Evolutionary conservation across 2,797 vertebrate genomes (phyloP), one percentile per base, ranked within the genome.

Genomic region (Silurus aristotelis): DNA sequence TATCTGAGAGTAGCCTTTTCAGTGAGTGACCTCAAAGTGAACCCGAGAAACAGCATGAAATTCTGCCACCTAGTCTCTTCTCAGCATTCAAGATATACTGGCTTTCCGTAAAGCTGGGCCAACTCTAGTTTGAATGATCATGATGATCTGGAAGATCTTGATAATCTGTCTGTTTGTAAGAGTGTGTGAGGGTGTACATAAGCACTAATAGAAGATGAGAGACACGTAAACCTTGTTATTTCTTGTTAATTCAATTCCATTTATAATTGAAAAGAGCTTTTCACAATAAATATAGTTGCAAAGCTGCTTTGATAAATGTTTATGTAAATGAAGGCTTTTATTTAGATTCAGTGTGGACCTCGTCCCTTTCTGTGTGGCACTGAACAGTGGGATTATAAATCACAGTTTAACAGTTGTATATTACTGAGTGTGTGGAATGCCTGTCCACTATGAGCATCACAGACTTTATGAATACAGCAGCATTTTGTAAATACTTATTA

Each of bases 1-100:
- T 70, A 79, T 87, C 73, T 84, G 87, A 90, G 88, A 85, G 83
- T 20, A 25, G 31, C 76, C 85, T 87, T 89, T 90, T 88, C 90
- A 75, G 67, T 68, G 68, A 61, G 70, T 89, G 84, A 78, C 89
- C 73, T 82, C 68, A 66, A 71, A 46, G 48, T 83, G 85, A 88
- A 78, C 76, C 85, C 84, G 75, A 61, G 72, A 84, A 19, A 66
- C 61, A 80, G 78, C 78, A 52, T 52, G 43, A 52, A 25, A 43
- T 22, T 80, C 78, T 80, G 78, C 78, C 78, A 64, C 12, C 31
- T n/a, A 79, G 63, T 63, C 76, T 22, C 56, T 61, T 46, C 60
- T 46, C 38, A 79, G 60, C 58, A 63, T 46, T 38, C 14, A 6
- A 19, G 17, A 55, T 38, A 55, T 55, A n/a, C 17, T 85, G 75